Evolutionary conservation across 1,140 invertebrate species (phyloP), one percentile per base, ranked within the genome.

Genomic region (Leguminivora glycinivorella): DNA sequence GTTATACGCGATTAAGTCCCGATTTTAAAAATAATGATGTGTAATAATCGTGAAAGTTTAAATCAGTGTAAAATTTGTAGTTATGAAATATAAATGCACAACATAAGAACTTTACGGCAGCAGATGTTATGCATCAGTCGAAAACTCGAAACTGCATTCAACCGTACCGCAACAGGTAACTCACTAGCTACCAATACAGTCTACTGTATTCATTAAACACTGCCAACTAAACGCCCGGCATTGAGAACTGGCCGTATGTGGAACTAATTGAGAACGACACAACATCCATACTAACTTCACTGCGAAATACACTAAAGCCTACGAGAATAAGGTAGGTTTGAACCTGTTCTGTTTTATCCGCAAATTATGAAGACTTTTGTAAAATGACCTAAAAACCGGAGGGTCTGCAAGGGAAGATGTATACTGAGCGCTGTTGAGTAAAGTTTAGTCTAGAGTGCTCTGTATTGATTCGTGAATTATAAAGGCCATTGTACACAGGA

Each of bases 131-230:
- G 7, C 17, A 52, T 6, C 19, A 52, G 47, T 22, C 19, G 47
- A 52, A 19, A 52, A 22, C n/a, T 52, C 47, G 9, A 22, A 52
- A 19, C 19, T 9, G 4, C 47, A 52, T 63, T 17, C 26, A 29
- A 63, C 58, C 25, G 24, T 26, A 52, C 58, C 58, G 58, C 58
- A 63, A 58, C 25, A 29, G 26, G 25, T 29, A 63, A 63, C 14
- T 58, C 56, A 26, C 56, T 58, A 29, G 58, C 25, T 29, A 63
- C 12, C 58, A 17, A 31, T 63, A 63, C 25, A 63, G 10, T 17
- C 26, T 63, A 63, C 1, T 63, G 34, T 63, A 31, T 63, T 63
- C 58, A 63, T 63, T 63, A 63, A 63, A 63, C 58, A 63, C 58
- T 31, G 58, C 14, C 58, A 63, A 63, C 58, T 63, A 63, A 63